Evolutionary conservation across 2,888 invertebrate species (phyloP).

Genomic region (Uloborus plumipes): DNA sequence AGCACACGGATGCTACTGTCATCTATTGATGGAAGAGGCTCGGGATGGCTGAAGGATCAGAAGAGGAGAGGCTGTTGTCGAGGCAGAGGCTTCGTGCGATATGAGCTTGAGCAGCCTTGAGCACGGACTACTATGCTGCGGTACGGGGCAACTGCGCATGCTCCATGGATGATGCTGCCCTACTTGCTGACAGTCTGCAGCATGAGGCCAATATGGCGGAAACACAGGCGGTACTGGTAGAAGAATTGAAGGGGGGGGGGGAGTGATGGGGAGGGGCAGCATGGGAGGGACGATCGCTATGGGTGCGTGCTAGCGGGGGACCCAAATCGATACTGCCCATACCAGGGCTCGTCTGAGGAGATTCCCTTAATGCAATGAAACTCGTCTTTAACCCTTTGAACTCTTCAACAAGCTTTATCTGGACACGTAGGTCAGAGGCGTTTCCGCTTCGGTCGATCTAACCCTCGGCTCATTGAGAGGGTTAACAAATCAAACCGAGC

Average conservation of each 20-base stretch:
- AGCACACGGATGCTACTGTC: conserved; percentile 3
- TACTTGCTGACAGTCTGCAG: conserved; percentile 60
- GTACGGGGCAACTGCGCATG: conserved; percentile 53
- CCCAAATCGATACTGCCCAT: conserved; percentile 43
- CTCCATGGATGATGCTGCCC: conserved; percentile 50
- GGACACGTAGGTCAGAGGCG: no score
- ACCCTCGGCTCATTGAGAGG: no score
- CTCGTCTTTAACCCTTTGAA: conserved; percentile 16
- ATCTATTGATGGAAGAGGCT: background rate
- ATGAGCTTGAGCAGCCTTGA: conserved; percentile 32
- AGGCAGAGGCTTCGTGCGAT: conserved; percentile 26
- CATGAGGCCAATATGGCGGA: conserved; percentile 58
- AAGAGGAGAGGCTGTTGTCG: conserved; percentile 14
- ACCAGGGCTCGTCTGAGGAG: conserved; percentile 24
- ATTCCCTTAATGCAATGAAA: conserved; percentile 29
- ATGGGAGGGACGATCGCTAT: conserved; percentile 19
- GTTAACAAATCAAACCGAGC: no score
- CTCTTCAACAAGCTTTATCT: background rate
- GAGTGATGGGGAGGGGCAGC: conserved; percentile 9
- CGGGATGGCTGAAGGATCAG: conserved; percentile 3
- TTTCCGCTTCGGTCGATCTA: no score
- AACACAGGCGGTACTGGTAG: conserved; percentile 55
- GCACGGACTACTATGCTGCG: conserved; percentile 56
- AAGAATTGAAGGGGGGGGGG: conserved; percentile 37
- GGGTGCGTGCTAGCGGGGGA: conserved; percentile 41